Base-by-base conservation (phyloP, 2,888 invertebrate species). In the Euclidia mi region DNA sequence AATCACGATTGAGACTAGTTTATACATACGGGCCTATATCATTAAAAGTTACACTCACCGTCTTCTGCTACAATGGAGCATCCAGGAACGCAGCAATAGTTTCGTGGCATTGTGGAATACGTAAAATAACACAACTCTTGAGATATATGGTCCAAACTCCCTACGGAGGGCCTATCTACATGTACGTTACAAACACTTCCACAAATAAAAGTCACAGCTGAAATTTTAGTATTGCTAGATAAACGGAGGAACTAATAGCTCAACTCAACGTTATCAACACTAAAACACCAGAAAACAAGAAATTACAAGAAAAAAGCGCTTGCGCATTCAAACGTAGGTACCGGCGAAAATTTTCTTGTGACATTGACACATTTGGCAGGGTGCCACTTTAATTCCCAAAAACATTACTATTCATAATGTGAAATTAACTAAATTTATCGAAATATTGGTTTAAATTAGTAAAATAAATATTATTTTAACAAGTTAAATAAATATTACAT, bases 1-100 rank as follows among this genome's bases (percentile, higher is more conserved):
- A n/a, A n/a, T n/a, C n/a, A n/a, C n/a, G n/a, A n/a, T n/a, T n/a
- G n/a, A n/a, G n/a, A n/a, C n/a, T n/a, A n/a, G n/a, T n/a, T n/a
- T n/a, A n/a, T n/a, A n/a, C n/a, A n/a, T n/a, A n/a, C n/a, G n/a
- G n/a, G n/a, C n/a, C n/a, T n/a, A n/a, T n/a, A n/a, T n/a, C n/a
- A n/a, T n/a, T n/a, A n/a, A n/a, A n/a, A n/a, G n/a, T n/a, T n/a
- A n/a, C n/a, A n/a, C n/a, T n/a, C n/a, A 40, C 40, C 40, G 25
- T 40, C 40, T 20, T n/a, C n/a, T 40, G 40, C 40, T 40, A 40
- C 40, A 9, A 40, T 11, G 2, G 40, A 11, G 11, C 40, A 40
- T 2, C 40, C 40, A 40, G 40, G 40, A 40, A 40, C 40, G 25
- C 25, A 40, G 40, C 40, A 40, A 7, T 20, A n/a, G 40, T 40